phyloP scores from a whole-genome alignment of 1,140 invertebrate species.

The Plodia interpunctella region DNA sequence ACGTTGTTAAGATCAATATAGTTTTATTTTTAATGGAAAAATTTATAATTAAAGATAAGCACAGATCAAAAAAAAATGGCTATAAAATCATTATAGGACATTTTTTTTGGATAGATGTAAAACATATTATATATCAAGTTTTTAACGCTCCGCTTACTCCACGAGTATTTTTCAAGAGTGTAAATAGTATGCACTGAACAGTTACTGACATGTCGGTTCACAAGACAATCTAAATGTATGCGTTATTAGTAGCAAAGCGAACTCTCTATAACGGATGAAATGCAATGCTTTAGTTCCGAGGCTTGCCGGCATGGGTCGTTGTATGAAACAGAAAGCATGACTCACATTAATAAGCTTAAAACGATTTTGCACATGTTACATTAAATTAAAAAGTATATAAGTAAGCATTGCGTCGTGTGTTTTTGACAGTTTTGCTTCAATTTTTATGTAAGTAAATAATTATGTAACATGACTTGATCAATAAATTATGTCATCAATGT shows the following conservation, averaged over 20 bases:
- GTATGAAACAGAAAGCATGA: constrained; percentile 35
- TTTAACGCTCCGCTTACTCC: too few relatives aligned
- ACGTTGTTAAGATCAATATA: too few relatives aligned
- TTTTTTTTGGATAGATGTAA: too few relatives aligned
- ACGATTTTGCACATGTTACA: constrained; percentile 23
- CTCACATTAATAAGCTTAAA: constrained; percentile 39
- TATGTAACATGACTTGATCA: background rate
- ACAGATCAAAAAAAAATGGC: too few relatives aligned
- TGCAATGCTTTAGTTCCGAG: constrained; percentile 41
- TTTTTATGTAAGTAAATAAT: too few relatives aligned
- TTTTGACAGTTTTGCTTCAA: constrained; percentile 24
- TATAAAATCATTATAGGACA: too few relatives aligned
- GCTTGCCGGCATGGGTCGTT: constrained; percentile 15
- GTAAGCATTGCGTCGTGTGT: constrained; percentile 50
- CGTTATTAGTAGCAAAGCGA: constrained; percentile 41
- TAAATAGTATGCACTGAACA: background rate
- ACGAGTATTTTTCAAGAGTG: too few relatives aligned
- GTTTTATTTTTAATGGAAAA: too few relatives aligned
- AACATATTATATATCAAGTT: too few relatives aligned
- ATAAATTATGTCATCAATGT: too few relatives aligned
- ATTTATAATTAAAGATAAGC: too few relatives aligned
- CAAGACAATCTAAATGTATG: background rate
- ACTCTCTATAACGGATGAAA: constrained; percentile 32
- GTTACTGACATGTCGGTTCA: constrained; percentile 1
- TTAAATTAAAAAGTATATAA: constrained; percentile 23